These are phyloP conservation scores for Tuberolachnus salignus DNA, from an alignment of 2,888 invertebrate species.

Conservation along the genomic window DNA sequence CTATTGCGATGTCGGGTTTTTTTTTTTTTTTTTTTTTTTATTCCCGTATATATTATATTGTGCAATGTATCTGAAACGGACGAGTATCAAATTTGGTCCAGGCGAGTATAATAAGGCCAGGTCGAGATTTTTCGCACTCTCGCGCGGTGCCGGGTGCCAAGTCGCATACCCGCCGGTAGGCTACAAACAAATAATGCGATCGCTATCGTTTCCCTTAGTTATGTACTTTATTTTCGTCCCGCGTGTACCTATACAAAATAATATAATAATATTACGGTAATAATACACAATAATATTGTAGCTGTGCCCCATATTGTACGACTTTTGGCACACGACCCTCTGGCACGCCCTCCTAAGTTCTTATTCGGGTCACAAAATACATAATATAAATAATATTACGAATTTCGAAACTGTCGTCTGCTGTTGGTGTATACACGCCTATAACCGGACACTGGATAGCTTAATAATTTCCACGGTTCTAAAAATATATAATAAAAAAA, in stretches of 20 bases:
- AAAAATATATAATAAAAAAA: too few species aligned
- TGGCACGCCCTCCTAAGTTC: not conserved
- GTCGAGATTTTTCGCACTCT: slow-evolving; percentile 33
- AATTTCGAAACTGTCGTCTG: not conserved
- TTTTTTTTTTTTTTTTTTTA: too few species aligned
- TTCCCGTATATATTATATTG: not conserved
- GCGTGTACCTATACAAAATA: too few species aligned
- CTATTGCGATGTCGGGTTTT: not conserved
- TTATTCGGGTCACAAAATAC: not conserved
- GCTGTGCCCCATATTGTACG: not conserved
- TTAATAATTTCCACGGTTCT: too few species aligned
- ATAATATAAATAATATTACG: not conserved
- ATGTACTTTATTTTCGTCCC: not conserved
- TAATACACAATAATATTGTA: not conserved
- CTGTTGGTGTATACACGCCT: too few species aligned
- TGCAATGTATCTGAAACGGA: not conserved
- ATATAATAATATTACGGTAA: not conserved
- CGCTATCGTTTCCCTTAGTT: slow-evolving; percentile 30
- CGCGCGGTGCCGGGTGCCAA: slow-evolving; percentile 19
- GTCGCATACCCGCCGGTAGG: not conserved
- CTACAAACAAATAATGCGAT: not conserved
- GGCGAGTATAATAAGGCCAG: not conserved
- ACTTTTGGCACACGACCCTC: slow-evolving; percentile 11
- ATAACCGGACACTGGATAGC: too few species aligned
- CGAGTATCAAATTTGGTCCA: slow-evolving; percentile 14